Percentiles rank a stretch among this genome's conserved stretches.
These are phyloP conservation scores for Odontocolon sp. DNA, from an alignment of 2,888 invertebrate genomes.

Conservation along the genomic window DNA sequence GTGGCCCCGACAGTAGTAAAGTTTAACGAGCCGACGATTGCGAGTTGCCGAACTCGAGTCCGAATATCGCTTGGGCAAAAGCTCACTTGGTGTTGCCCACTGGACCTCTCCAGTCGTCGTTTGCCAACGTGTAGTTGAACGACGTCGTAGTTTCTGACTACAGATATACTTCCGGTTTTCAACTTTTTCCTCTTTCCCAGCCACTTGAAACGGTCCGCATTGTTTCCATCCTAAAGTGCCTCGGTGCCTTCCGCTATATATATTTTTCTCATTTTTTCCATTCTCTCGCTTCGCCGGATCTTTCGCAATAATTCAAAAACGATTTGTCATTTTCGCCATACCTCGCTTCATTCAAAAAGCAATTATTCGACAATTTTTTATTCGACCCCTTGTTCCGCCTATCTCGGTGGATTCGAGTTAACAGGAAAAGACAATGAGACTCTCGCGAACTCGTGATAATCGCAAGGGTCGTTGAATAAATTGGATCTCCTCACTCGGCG, in stretches of 20 bases:
- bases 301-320: constrained; percentile 2
- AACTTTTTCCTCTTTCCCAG: constrained; percentile 4
- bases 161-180: constrained; percentile 41
- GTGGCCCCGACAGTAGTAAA: constrained; percentile 37
- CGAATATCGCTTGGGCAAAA: constrained; percentile 43
- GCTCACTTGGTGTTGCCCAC: not conserved
- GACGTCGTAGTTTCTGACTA: constrained; percentile 25
- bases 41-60: constrained; percentile 55
- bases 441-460: constrained; percentile 5
- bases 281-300: not conserved
- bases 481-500: not conserved
- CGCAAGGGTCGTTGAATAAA: constrained; percentile 47
- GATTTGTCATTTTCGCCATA: constrained; percentile 10
- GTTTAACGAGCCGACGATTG: constrained; percentile 59
- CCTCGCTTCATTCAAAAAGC: not conserved
- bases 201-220: constrained; percentile 1
- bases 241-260: not conserved
- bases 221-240: constrained; percentile 6
- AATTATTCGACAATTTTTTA: constrained; percentile 38
- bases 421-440: constrained; percentile 4
- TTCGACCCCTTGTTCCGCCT: constrained; percentile 2
- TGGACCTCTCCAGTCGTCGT: constrained; percentile 26
- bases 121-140: constrained; percentile 51
- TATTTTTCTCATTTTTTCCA: not conserved
- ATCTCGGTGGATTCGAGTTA: constrained; percentile 10